Evolutionary conservation across 2,888 invertebrate species (phyloP).

Genomic region (Amphipoea lucens): DNA sequence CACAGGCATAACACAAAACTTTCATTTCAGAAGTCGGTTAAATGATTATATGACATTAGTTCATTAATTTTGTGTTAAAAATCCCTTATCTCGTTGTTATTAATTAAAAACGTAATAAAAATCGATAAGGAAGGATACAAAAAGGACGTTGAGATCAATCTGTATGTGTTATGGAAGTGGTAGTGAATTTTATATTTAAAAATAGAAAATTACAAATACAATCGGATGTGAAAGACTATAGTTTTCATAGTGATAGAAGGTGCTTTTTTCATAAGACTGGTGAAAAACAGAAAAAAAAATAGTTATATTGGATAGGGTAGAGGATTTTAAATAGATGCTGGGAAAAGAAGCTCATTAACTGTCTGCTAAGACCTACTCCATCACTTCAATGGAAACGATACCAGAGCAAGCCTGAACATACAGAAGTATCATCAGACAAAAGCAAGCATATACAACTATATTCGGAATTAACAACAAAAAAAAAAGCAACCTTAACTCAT

Average conservation of each 20-base stretch:
- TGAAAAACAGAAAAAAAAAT: neutral
- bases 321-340: neutral
- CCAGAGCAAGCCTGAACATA: neutral
- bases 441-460: neutral
- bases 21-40: neutral
- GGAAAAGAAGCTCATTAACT: neutral
- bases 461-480: neutral
- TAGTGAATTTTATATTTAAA: neutral
- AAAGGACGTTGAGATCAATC: conserved; percentile 4
- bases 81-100: conserved; percentile 28
- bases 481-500: neutral
- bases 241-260: conserved; percentile 1
- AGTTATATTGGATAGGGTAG: neutral
- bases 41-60: neutral
- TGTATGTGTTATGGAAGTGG: neutral
- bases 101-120: conserved; percentile 40
- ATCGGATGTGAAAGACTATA: neutral
- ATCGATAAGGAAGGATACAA: conserved; percentile 3
- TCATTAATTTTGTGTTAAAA: conserved; percentile 11
- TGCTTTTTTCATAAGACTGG: neutral
- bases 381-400: neutral
- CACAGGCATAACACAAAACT: neutral
- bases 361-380: neutral
- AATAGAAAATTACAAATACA: neutral
- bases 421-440: neutral